phyloP scores from a whole-genome alignment of 2,113 vertebrate genomes.

The Oncorhynchus mykiss region DNA sequence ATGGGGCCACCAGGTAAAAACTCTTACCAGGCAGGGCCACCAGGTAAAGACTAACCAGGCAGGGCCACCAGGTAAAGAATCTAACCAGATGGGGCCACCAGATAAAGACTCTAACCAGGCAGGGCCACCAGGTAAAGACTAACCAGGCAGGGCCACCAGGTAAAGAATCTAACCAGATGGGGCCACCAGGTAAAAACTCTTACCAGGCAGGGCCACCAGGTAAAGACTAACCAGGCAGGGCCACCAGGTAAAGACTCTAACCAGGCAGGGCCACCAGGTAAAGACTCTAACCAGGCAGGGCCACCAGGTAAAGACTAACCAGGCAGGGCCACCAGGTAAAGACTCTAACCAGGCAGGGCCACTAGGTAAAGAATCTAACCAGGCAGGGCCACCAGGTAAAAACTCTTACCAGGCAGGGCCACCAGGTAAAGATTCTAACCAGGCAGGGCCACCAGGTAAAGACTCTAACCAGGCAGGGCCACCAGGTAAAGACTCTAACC shows the following conservation, averaged over 20 bases:
- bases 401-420: too few species aligned
- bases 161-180: not conserved
- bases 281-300: conserved; percentile 19
- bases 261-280: conserved; percentile 11
- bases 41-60: conserved; percentile 18
- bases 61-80: conserved; percentile 11
- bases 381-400: too few species aligned
- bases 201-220: not conserved
- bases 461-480: too few species aligned
- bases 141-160: not conserved
- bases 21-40: not conserved
- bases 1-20: conserved; percentile 25
- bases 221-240: conserved; percentile 3
- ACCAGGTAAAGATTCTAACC: too few species aligned
- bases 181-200: conserved; percentile 21
- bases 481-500: too few species aligned
- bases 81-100: not conserved
- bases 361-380: too few species aligned
- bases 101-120: conserved; percentile 14
- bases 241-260: conserved; percentile 22
- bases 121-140: conserved; percentile 20
- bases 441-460: too few species aligned
- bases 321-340: not conserved
- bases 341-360: too few species aligned
- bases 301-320: not conserved